phyloP scores from a whole-genome alignment of 2,888 invertebrate genomes.

The Galerucella pusilla region DNA sequence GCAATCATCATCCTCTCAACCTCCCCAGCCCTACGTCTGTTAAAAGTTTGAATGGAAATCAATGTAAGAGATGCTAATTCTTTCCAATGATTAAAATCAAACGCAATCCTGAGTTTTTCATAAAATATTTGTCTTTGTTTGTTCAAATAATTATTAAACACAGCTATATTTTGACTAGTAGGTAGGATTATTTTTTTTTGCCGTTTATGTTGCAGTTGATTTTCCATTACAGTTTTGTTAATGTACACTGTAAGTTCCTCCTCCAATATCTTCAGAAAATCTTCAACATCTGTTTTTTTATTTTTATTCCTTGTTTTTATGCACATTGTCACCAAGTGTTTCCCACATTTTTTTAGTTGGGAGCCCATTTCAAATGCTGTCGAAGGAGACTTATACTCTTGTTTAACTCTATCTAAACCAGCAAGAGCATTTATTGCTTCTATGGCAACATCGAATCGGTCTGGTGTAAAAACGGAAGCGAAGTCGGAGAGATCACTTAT shows the following conservation, averaged over 20 bases:
- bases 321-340: slow-evolving; percentile 27
- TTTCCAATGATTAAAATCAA: slow-evolving; percentile 9
- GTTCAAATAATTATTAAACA: slow-evolving; percentile 10
- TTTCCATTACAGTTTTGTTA: slow-evolving; percentile 33
- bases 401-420: slow-evolving; percentile 30
- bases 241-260: slow-evolving; percentile 26
- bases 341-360: slow-evolving; percentile 41
- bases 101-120: neutral
- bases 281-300: slow-evolving; percentile 26
- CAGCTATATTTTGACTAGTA: slow-evolving; percentile 5
- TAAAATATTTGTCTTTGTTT: slow-evolving; percentile 3
- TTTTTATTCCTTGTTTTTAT: slow-evolving; percentile 40
- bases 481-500: slow-evolving; percentile 29
- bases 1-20: slow-evolving; percentile 22
- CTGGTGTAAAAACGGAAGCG: slow-evolving; percentile 39
- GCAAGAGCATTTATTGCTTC: slow-evolving; percentile 32
- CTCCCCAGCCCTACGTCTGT: slow-evolving; percentile 34
- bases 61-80: slow-evolving; percentile 20
- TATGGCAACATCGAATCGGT: slow-evolving; percentile 29
- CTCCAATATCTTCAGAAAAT: slow-evolving; percentile 33
- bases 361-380: slow-evolving; percentile 43
- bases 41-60: slow-evolving; percentile 23
- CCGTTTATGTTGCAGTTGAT: slow-evolving; percentile 30
- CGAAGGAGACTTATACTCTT: slow-evolving; percentile 32
- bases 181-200: slow-evolving; percentile 35